These are phyloP conservation scores for Dinomys branickii DNA, from an alignment of 2,113 vertebrate species.

Conservation along the genomic window DNA sequence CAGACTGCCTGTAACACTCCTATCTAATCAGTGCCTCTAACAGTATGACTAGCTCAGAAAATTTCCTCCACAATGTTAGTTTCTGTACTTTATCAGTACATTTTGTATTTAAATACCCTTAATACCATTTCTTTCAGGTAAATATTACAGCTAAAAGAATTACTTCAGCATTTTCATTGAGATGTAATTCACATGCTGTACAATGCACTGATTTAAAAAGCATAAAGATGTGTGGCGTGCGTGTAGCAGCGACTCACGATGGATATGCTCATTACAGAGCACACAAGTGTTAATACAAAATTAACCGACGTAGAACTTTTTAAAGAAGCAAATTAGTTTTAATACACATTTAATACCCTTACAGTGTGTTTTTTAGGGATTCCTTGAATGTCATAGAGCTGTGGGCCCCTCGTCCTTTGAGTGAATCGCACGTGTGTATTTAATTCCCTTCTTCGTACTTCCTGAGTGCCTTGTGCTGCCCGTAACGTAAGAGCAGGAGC, in stretches of 20 bases:
- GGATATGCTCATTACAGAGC: not conserved
- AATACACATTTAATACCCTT: not conserved
- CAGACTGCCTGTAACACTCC: no score
- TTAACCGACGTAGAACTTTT: not conserved
- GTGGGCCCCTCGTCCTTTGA: not conserved
- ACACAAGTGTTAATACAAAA: not conserved
- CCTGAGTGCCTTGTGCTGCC: not conserved
- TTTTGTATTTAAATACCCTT: conserved; percentile 43
- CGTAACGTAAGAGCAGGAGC: not conserved
- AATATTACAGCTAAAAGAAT: conserved; percentile 12
- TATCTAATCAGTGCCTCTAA: no score
- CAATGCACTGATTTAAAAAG: not conserved
- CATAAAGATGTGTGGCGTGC: not conserved
- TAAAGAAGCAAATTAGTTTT: not conserved
- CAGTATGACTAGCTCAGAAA: conserved; percentile 53
- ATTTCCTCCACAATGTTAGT: not conserved
- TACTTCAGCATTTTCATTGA: not conserved
- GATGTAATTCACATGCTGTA: not conserved
- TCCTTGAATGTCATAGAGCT: not conserved
- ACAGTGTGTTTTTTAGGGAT: not conserved
- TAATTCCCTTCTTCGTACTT: not conserved
- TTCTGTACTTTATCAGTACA: conserved; percentile 7
- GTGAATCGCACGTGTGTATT: not conserved
- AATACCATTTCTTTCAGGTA: conserved; percentile 28
- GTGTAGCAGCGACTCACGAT: not conserved